Evolutionary conservation across 2,888 invertebrate genomes (phyloP).

Genomic region (Trichopria drosophilae): DNA sequence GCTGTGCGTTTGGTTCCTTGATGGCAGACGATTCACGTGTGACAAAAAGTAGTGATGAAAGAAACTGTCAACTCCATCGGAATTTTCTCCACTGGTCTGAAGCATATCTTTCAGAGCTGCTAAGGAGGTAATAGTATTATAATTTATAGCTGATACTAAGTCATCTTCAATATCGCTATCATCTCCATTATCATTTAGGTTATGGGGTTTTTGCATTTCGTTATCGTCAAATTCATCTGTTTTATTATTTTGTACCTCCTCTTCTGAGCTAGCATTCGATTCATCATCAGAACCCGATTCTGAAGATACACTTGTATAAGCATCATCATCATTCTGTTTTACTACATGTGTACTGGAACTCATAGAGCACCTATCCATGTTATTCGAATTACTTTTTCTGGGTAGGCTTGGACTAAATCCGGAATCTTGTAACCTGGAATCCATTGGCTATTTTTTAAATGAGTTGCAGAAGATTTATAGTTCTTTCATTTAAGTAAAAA

Average conservation of each 20-base stretch:
- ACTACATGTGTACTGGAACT: too few relatives aligned
- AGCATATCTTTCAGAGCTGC: constrained; percentile 71
- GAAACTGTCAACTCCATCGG: constrained; percentile 63
- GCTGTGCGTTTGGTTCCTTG: constrained; percentile 61
- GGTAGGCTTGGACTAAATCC: too few relatives aligned
- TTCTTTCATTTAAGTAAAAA: too few relatives aligned
- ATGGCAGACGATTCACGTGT: constrained; percentile 72
- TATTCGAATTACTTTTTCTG: too few relatives aligned
- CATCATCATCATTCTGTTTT: too few relatives aligned
- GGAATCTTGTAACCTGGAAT: too few relatives aligned
- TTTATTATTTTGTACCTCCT: constrained; percentile 37
- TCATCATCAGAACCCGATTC: constrained; percentile 55
- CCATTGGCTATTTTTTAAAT: too few relatives aligned
- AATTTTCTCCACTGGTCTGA: constrained; percentile 64
- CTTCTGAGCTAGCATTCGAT: constrained; percentile 53
- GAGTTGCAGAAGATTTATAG: too few relatives aligned
- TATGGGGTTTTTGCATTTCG: too few relatives aligned
- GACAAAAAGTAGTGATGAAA: constrained; percentile 76
- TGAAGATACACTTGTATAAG: too few relatives aligned
- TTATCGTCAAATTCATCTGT: constrained; percentile 14
- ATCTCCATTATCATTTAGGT: constrained; percentile 57
- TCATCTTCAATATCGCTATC: constrained; percentile 69
- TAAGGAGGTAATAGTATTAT: constrained; percentile 71
- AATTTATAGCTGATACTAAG: constrained; percentile 68
- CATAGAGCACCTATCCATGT: too few relatives aligned